Conservation (phyloP, 2,113 vertebrate genomes). For the Eulemur macaco region DNA sequence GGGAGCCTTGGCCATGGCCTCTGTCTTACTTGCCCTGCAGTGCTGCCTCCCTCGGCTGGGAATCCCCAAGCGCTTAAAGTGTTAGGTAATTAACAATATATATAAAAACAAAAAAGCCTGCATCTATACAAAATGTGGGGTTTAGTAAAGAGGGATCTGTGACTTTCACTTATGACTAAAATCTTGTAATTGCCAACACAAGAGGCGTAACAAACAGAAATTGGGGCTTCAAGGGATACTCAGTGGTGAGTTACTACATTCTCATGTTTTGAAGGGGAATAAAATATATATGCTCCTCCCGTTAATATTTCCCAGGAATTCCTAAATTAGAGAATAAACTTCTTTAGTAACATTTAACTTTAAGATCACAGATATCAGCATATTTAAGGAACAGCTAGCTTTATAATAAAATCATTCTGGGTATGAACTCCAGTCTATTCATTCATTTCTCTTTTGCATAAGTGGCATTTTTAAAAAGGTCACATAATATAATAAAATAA, state of each 20-base stretch:
- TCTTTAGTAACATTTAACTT: neutral
- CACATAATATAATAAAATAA: neutral
- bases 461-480: neutral
- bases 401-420: slow-evolving; percentile 6
- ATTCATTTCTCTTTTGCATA: neutral
- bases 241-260: neutral
- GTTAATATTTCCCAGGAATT: neutral
- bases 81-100: neutral
- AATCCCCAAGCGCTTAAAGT: neutral
- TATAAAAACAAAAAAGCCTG: neutral
- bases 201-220: neutral
- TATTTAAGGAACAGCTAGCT: neutral
- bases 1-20: fast-evolving
- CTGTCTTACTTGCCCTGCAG: neutral
- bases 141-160: neutral
- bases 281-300: neutral
- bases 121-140: neutral
- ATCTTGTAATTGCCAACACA: neutral
- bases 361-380: neutral
- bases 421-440: neutral
- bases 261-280: neutral
- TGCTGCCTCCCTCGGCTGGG: neutral
- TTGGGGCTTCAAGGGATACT: neutral
- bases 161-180: neutral
- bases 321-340: neutral